A percentile compares a stretch with the other conserved stretches of the same genome.
Conservation (phyloP, 2,888 invertebrate genomes). For the Tinea semifulvella region DNA sequence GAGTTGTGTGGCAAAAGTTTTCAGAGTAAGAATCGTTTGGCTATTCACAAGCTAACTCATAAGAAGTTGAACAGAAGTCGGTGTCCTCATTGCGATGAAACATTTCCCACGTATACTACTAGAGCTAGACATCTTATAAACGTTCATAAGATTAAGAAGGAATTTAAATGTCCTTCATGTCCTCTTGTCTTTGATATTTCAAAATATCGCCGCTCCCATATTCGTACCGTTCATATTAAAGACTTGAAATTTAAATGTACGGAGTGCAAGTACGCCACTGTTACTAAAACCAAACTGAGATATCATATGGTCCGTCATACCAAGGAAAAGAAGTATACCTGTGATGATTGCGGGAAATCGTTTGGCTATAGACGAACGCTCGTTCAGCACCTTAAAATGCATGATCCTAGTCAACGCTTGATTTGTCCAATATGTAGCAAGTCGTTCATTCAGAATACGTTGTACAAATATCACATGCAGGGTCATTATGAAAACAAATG, state of each 20-base stretch:
- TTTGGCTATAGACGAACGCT: constrained; percentile 51
- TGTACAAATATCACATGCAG: constrained; percentile 46
- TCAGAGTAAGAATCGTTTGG: constrained; percentile 20
- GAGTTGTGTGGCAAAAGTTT: neutral
- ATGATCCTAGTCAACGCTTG: constrained; percentile 46
- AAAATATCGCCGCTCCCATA: neutral
- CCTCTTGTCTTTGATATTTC: neutral
- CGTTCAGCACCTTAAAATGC: constrained; percentile 53
- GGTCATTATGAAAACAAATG: too few species aligned
- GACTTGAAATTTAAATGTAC: constrained; percentile 30
- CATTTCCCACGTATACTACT: neutral
- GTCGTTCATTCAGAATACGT: constrained; percentile 48
- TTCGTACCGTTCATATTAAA: constrained; percentile 22
- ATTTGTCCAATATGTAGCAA: constrained; percentile 43
- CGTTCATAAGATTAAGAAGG: neutral
- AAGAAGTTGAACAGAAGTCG: too few species aligned
- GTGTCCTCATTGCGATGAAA: constrained; percentile 11
- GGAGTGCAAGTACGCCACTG: constrained; percentile 30
- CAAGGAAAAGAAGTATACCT: constrained; percentile 35
- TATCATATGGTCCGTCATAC: constrained; percentile 32
- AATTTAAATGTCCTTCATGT: constrained; percentile 6
- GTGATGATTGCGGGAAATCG: constrained; percentile 45
- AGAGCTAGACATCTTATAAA: neutral
- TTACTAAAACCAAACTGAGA: constrained; percentile 30
- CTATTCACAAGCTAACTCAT: constrained; percentile 30